phyloP scores from a whole-genome alignment of 2,113 vertebrate genomes.

The Geococcyx californianus region DNA sequence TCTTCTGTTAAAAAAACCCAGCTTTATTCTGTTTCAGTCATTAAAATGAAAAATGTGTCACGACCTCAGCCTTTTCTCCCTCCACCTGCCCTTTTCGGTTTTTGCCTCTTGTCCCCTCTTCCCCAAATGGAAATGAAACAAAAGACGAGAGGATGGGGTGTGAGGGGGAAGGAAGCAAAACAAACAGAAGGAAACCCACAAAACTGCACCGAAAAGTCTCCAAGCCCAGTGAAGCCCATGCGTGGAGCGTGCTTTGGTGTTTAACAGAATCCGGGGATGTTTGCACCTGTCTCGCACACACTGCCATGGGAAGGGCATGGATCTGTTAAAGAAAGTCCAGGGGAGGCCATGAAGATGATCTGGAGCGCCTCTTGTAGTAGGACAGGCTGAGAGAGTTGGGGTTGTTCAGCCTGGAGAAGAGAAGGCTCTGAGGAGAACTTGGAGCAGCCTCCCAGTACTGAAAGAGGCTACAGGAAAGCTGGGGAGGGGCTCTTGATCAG shows the following conservation, averaged over 20 bases:
- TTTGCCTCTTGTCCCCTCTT: neutral
- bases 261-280: neutral
- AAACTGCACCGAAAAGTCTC: neutral
- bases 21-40: neutral
- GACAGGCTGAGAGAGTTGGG: no score
- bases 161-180: slow-evolving; percentile 2
- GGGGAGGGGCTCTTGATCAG: no score
- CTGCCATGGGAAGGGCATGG: no score
- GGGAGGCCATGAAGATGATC: no score
- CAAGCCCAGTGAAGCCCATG: fast-evolving
- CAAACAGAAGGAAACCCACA: slow-evolving; percentile 51
- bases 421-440: no score
- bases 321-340: no score
- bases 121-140: slow-evolving; percentile 46
- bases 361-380: no score
- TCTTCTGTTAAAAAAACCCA: neutral
- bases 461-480: no score
- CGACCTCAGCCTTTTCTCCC: neutral
- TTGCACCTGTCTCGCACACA: neutral
- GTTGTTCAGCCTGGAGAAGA: no score
- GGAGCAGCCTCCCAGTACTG: no score
- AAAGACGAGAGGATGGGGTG: neutral
- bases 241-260: neutral
- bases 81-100: fast-evolving
- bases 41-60: neutral